Percentiles rank a stretch among this genome's conserved stretches.
Evolutionary conservation across 2,888 invertebrate species (phyloP).

Genomic region (Drosophila pullipes): DNA sequence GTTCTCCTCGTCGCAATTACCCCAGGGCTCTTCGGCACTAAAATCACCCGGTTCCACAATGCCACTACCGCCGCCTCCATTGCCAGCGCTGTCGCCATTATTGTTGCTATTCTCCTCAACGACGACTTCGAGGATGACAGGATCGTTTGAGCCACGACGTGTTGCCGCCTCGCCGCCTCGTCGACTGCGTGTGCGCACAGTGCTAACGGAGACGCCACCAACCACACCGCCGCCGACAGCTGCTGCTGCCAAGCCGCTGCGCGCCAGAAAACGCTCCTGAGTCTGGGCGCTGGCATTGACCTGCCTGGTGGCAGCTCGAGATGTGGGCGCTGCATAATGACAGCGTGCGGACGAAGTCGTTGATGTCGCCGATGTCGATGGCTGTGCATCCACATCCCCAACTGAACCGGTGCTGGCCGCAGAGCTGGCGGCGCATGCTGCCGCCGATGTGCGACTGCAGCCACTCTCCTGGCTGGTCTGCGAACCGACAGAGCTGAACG

Average conservation of each 20-base stretch:
- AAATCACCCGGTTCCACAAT: conserved; percentile 67
- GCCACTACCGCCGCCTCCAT: conserved; percentile 18
- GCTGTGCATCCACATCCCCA: conserved; percentile 74
- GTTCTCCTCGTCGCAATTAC: conserved; percentile 85
- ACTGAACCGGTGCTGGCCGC: conserved; percentile 34
- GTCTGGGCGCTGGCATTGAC: conserved; percentile 84
- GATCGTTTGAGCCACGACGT: conserved; percentile 53
- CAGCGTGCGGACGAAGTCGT: conserved; percentile 72
- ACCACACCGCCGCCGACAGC: background rate
- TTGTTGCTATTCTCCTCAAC: conserved; percentile 54
- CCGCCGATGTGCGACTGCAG: conserved; percentile 78
- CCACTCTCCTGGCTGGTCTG: conserved; percentile 69
- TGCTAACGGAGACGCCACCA: background rate
- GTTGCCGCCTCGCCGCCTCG: conserved; percentile 28
- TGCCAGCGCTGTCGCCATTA: conserved; percentile 13
- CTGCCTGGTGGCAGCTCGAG: conserved; percentile 68
- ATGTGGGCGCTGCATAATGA: conserved; percentile 79
- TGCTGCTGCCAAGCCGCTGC: conserved; percentile 37
- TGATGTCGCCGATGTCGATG: conserved; percentile 80
- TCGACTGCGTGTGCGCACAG: conserved; percentile 34
- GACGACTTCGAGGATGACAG: conserved; percentile 62
- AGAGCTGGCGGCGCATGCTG: conserved; percentile 35
- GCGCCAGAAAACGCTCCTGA: conserved; percentile 78
- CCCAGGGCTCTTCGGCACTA: conserved; percentile 83
- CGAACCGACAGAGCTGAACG: conserved; percentile 63